Percentiles rank a stretch among this genome's conserved stretches.
phyloP scores from a whole-genome alignment of 2,888 invertebrate genomes.

The Dichetophora obliterata region DNA sequence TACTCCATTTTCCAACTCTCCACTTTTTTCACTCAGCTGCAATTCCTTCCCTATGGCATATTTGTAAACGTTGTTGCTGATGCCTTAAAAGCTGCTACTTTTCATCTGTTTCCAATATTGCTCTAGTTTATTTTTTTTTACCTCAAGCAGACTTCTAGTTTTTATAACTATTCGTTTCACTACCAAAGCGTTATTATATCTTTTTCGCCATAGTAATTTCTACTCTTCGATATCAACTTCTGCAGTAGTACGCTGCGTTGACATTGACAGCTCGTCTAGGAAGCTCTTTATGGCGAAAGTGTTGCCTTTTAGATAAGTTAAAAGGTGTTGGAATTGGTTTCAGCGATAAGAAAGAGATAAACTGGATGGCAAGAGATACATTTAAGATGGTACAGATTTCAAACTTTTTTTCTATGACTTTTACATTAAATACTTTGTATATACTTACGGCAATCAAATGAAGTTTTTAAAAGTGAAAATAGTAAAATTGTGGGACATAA shows the following conservation, averaged over 20 bases:
- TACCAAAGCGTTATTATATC: not conserved
- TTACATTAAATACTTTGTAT: not conserved
- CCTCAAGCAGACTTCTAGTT: not conserved
- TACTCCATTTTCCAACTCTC: too few species aligned
- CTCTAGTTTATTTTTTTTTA: not conserved
- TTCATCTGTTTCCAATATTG: not conserved
- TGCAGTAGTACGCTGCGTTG: conserved; percentile 22
- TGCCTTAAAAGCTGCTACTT: not conserved
- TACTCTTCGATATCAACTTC: conserved; percentile 18
- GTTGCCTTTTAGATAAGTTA: not conserved
- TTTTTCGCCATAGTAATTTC: conserved; percentile 19
- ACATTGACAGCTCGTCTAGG: conserved; percentile 25
- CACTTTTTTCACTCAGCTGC: not conserved
- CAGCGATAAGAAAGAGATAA: not conserved
- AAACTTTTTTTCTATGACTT: not conserved
- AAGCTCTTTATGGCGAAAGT: conserved; percentile 7
- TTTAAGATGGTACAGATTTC: not conserved
- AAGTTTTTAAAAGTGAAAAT: too few species aligned
- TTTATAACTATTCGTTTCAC: not conserved
- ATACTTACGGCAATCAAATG: too few species aligned
- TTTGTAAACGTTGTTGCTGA: too few species aligned
- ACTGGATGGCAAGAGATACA: not conserved
- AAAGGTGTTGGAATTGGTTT: conserved; percentile 2
- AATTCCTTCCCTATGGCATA: too few species aligned
- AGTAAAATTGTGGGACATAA: too few species aligned